Evolutionary conservation across 2,888 invertebrate genomes (phyloP).

Genomic region (Linnaemya vulpina): DNA sequence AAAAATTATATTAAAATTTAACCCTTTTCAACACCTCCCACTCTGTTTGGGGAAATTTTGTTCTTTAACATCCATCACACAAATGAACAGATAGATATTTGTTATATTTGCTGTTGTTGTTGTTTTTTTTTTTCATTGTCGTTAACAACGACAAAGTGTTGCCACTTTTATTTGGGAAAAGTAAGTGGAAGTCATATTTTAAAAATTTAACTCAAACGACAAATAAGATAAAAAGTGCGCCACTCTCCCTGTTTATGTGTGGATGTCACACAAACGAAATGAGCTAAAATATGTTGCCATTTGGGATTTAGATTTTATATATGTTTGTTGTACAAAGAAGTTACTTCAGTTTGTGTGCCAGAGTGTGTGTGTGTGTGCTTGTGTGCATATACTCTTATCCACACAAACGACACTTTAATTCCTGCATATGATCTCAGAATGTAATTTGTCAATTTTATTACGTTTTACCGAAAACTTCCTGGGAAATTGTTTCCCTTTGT

Average conservation of each 20-base stretch:
- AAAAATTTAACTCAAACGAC: conserved; percentile 48
- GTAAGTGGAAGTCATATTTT: conserved; percentile 66
- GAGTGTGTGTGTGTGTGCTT: background rate
- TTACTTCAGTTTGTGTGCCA: background rate
- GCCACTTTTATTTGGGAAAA: conserved; percentile 60
- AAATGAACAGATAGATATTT: conserved; percentile 36
- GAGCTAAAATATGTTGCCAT: conserved; percentile 49
- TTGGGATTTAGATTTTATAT: conserved; percentile 5
- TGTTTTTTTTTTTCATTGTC: background rate
- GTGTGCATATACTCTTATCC: background rate
- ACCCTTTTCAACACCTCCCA: conserved; percentile 66
- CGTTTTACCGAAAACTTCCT: conserved; percentile 61
- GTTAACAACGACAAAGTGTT: conserved; percentile 59
- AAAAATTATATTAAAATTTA: conserved; percentile 70
- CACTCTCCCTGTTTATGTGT: background rate
- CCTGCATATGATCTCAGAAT: conserved; percentile 57
- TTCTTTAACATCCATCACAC: conserved; percentile 45
- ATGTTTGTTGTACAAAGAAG: background rate
- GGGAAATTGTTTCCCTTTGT: conserved; percentile 48
- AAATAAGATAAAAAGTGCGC: conserved; percentile 56
- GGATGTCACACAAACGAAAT: conserved; percentile 11
- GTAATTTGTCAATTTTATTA: conserved; percentile 72
- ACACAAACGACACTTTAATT: conserved; percentile 34
- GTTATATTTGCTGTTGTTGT: background rate
- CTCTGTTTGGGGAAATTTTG: background rate